Percentiles rank a stretch among this genome's conserved stretches.
Conservation (phyloP, 2,888 invertebrate genomes). For the Byasa hedistus region DNA sequence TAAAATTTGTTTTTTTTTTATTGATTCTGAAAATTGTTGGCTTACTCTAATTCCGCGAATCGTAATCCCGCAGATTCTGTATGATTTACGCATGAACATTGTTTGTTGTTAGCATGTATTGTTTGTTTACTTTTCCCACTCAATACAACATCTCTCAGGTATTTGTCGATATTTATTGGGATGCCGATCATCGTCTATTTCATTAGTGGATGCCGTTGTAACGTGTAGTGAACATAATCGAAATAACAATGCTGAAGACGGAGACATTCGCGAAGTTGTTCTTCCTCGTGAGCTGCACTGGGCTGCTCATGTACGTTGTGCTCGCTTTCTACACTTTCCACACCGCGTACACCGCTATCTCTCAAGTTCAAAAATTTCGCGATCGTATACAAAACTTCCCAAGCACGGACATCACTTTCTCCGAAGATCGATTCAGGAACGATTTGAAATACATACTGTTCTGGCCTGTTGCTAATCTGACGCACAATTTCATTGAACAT, state of each 20-base stretch:
- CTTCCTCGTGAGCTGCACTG: constrained; percentile 57
- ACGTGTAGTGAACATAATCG: constrained; percentile 45
- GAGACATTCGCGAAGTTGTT: constrained; percentile 60
- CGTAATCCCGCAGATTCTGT: constrained; percentile 27
- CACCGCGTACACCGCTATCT: constrained; percentile 44
- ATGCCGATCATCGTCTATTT: constrained; percentile 41
- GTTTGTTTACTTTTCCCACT: constrained; percentile 51
- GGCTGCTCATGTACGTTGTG: constrained; percentile 54
- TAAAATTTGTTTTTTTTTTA: not conserved
- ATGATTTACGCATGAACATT: constrained; percentile 12
- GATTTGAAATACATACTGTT: constrained; percentile 57
- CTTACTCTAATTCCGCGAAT: constrained; percentile 11
- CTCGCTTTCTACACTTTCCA: constrained; percentile 63
- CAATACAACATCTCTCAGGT: constrained; percentile 36
- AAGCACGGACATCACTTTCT: constrained; percentile 17
- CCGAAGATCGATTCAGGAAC: constrained; percentile 33
- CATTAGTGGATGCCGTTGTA: constrained; percentile 35
- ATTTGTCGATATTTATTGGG: constrained; percentile 44
- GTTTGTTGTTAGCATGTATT: constrained; percentile 45
- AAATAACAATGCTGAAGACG: constrained; percentile 34
- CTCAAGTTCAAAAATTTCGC: constrained; percentile 38
- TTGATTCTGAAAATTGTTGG: not conserved
- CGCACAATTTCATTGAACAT: constrained; percentile 36
- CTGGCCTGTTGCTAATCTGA: constrained; percentile 44
- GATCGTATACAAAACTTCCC: constrained; percentile 32